phyloP scores from a whole-genome alignment of 2,797 vertebrate genomes.

The Orestias chungarensis region DNA sequence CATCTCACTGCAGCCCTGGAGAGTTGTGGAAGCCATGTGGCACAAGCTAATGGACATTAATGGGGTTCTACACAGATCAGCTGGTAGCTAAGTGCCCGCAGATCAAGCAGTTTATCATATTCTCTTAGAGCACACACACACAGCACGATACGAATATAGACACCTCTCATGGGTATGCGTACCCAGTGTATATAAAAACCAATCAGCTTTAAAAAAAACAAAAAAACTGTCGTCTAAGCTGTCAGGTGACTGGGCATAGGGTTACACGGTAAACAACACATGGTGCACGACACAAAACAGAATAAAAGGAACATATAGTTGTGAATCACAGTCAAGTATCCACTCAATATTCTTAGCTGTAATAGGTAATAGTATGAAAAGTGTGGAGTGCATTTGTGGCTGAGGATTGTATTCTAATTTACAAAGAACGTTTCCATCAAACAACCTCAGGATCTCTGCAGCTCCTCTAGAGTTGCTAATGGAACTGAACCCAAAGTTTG shows the following conservation, averaged over 20 bases:
- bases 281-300: background rate
- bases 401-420: no score
- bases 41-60: slow-evolving; percentile 76
- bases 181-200: slow-evolving; percentile 37
- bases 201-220: slow-evolving; percentile 36
- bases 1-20: slow-evolving; percentile 22
- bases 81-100: slow-evolving; percentile 49
- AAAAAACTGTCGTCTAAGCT: slow-evolving; percentile 31
- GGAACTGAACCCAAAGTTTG: background rate
- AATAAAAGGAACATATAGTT: background rate
- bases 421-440: no score
- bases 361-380: background rate
- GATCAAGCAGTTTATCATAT: slow-evolving; percentile 56
- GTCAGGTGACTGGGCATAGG: slow-evolving; percentile 23
- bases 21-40: slow-evolving; percentile 51
- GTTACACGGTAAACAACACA: slow-evolving; percentile 11
- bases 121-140: slow-evolving; percentile 15
- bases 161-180: slow-evolving; percentile 9
- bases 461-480: background rate
- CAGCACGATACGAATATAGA: slow-evolving; percentile 18
- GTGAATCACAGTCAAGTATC: background rate
- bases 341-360: background rate
- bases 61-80: slow-evolving; percentile 68
- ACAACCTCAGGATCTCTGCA: no score
- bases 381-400: background rate